Evolutionary conservation across 2,113 vertebrate genomes (phyloP).

Genomic region (Phoxinus phoxinus): DNA sequence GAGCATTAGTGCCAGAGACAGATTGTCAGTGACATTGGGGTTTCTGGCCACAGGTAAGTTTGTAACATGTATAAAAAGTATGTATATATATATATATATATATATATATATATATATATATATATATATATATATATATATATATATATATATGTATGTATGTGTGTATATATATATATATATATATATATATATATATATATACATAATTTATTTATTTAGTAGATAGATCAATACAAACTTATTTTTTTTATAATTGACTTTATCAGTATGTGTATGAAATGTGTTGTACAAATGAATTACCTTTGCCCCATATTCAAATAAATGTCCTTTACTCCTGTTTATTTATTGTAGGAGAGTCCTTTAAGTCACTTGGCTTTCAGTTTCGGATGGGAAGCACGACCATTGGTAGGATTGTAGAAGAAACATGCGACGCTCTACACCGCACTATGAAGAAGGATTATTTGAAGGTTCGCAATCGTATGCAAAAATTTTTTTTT

Average conservation of each 20-base stretch:
- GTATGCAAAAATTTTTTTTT: neutral
- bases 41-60: neutral
- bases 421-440: neutral
- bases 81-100: too few relatives aligned
- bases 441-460: neutral
- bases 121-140: too few relatives aligned
- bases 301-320: neutral
- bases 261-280: too few relatives aligned
- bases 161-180: too few relatives aligned
- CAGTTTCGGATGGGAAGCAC: neutral
- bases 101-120: too few relatives aligned
- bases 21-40: neutral
- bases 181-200: too few relatives aligned
- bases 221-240: too few relatives aligned
- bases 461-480: neutral
- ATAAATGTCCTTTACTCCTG: neutral
- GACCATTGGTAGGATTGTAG: neutral
- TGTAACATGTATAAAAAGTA: too few relatives aligned
- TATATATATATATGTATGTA: too few relatives aligned
- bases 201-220: too few relatives aligned
- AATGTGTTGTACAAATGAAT: neutral
- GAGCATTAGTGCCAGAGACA: neutral
- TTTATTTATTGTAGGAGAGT: too few relatives aligned
- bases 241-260: too few relatives aligned
- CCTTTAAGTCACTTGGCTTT: neutral